These are phyloP conservation scores for Sisyra nigra DNA, from an alignment of 2,888 invertebrate genomes.

Conservation along the genomic window DNA sequence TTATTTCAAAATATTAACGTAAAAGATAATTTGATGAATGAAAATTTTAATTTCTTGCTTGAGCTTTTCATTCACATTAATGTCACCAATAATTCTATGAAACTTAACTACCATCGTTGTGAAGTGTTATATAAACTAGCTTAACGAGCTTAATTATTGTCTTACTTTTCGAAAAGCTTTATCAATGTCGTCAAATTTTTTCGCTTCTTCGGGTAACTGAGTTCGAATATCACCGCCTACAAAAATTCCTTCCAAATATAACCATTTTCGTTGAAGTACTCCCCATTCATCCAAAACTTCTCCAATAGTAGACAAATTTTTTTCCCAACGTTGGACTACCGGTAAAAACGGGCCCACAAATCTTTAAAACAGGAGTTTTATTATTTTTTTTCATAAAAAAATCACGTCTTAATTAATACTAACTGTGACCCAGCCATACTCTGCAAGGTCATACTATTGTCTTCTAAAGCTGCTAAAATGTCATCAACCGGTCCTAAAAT, in stretches of 20 bases:
- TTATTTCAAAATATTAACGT: neutral
- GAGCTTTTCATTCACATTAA: too few relatives aligned
- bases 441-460: conserved; percentile 79
- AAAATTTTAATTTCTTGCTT: too few relatives aligned
- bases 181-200: conserved; percentile 81
- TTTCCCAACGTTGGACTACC: conserved; percentile 77
- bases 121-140: too few relatives aligned
- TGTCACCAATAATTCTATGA: too few relatives aligned
- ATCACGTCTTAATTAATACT: conserved; percentile 15
- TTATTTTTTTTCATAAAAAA: neutral
- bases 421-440: conserved; percentile 78
- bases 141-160: too few relatives aligned
- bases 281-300: conserved; percentile 84
- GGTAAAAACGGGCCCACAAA: conserved; percentile 79
- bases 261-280: conserved; percentile 75
- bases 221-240: conserved; percentile 75
- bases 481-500: conserved; percentile 74
- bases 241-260: conserved; percentile 85
- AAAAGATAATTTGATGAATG: neutral
- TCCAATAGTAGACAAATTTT: conserved; percentile 56
- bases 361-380: conserved; percentile 28
- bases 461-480: conserved; percentile 64
- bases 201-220: conserved; percentile 79
- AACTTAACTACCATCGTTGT: too few relatives aligned
- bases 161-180: conserved; percentile 56